These are phyloP conservation scores for Lasioglossum villosulum DNA, from an alignment of 2,888 invertebrate genomes.

Conservation along the genomic window DNA sequence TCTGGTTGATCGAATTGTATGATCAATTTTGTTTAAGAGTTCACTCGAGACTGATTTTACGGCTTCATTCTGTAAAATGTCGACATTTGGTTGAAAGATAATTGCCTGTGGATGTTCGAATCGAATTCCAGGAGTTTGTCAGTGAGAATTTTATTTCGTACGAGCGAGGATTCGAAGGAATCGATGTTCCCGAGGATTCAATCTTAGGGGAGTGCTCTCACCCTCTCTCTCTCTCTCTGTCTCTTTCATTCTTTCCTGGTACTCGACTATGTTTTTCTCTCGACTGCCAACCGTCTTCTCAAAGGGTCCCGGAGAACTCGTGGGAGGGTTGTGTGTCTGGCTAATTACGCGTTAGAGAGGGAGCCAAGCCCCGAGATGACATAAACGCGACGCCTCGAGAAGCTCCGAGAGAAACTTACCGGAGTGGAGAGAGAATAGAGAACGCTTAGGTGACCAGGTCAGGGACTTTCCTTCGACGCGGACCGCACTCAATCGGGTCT, in stretches of 20 bases:
- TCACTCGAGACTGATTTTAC: background rate
- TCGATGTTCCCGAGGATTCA: background rate
- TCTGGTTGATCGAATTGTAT: no score
- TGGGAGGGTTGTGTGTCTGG: conserved; percentile 24
- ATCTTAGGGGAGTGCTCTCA: background rate
- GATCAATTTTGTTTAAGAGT: no score
- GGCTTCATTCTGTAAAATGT: background rate
- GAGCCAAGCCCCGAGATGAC: conserved; percentile 44
- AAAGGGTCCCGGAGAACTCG: conserved; percentile 3
- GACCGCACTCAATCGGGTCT: conserved; percentile 73
- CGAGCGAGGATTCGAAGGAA: background rate
- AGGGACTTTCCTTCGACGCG: conserved; percentile 77
- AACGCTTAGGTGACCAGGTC: conserved; percentile 77
- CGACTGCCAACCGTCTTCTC: background rate
- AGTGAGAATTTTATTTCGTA: background rate
- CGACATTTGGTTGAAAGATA: no score
- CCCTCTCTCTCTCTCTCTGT: no score
- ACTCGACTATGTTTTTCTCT: background rate
- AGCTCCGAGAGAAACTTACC: conserved; percentile 42
- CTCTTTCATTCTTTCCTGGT: background rate
- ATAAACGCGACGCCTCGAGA: conserved; percentile 51
- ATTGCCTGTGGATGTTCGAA: background rate
- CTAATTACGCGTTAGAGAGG: conserved; percentile 57
- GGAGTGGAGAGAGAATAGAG: conserved; percentile 52
- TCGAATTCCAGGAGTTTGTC: background rate